Conservation (phyloP, 92 coral and sea anemone genomes). For the Zoanthus sansibaricus region DNA sequence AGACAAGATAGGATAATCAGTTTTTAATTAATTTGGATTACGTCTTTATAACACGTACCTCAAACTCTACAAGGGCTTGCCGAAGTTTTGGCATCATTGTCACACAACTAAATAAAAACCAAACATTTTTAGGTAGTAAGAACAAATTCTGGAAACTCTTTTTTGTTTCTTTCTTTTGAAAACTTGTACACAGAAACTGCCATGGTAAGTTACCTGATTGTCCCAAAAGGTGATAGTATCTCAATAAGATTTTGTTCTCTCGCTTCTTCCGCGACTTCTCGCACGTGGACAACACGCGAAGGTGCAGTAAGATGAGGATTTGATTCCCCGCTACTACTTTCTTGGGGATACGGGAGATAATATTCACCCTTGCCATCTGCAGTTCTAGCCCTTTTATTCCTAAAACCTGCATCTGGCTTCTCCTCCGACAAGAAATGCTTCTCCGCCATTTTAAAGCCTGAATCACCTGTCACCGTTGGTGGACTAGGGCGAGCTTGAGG, state of each 20-base stretch:
- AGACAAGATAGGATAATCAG: no score
- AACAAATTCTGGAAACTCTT: not conserved
- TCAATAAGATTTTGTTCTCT: constrained; percentile 90
- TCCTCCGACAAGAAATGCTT: constrained; percentile 71
- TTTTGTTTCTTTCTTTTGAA: not conserved
- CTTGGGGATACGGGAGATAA: not conserved
- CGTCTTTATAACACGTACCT: constrained; percentile 57
- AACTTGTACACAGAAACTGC: not conserved
- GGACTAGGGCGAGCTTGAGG: constrained; percentile 8
- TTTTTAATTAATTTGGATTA: no score
- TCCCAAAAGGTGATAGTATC: constrained; percentile 74
- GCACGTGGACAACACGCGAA: constrained; percentile 90
- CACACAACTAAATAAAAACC: constrained; percentile 73
- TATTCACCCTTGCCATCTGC: constrained; percentile 1
- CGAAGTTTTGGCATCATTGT: constrained; percentile 96
- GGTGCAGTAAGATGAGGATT: constrained; percentile 91
- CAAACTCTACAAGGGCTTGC: constrained; percentile 97
- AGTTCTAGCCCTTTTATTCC: constrained; percentile 26
- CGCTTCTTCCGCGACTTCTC: constrained; percentile 96
- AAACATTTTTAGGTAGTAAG: not conserved
- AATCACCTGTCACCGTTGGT: constrained; percentile 12
- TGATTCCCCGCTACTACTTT: not conserved
- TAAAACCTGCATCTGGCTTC: constrained; percentile 14
- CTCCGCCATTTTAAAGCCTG: constrained; percentile 69
- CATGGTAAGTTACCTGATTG: constrained; percentile 65